Evolutionary conservation across 2,797 vertebrate species (phyloP), one percentile per base, ranked within the genome.

Genomic region (Cossypha polioptera): DNA sequence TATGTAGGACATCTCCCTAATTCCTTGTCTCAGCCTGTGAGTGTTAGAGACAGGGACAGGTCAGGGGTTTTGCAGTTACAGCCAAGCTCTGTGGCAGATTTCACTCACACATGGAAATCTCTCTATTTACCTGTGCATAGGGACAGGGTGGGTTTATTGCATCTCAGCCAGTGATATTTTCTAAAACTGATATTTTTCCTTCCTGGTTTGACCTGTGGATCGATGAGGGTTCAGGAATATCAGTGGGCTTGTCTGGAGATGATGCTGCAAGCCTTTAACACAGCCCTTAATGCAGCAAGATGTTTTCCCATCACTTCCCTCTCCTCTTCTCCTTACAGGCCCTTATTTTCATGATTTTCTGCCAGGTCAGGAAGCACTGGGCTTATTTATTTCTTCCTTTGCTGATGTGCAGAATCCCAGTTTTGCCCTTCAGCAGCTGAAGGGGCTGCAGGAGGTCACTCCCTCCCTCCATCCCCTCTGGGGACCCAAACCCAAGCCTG

Each of bases 341-440:
- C 53, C 42, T 88, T 63, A 28, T 62, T 86, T 68, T 66, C 61
- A 38, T 1, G 0, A 26, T 91, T 69, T 91, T 75, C 54, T 57
- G 43, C 61, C 2, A 1, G 58, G 48, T 66, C 42, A 12, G 57
- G 31, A 57, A 81, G 42, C 45, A 6, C 5, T 7, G 42, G 76
- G 38, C 71, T 8, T 57, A 75, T 69, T 79, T 16, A 3, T 63
- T 69, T 59, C 51, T 33, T 80, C 45, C 61, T 81, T 59, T 29
- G 0, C 0, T 4, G 31, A 16, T 45, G 18, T 2, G 2, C 12
- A 22, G 40, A 24, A 45, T 48, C 55, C 17, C 25, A 42, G 26
- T 16, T 54, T 48, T 24, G 21, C 5, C 9, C 25, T 40, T 29
- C 8, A 43, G 48, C 67, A 65, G 88, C 59, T 16, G 16, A 5